Base-by-base conservation (phyloP, 2,888 invertebrate species). In the Caenorhabditis angaria region DNA sequence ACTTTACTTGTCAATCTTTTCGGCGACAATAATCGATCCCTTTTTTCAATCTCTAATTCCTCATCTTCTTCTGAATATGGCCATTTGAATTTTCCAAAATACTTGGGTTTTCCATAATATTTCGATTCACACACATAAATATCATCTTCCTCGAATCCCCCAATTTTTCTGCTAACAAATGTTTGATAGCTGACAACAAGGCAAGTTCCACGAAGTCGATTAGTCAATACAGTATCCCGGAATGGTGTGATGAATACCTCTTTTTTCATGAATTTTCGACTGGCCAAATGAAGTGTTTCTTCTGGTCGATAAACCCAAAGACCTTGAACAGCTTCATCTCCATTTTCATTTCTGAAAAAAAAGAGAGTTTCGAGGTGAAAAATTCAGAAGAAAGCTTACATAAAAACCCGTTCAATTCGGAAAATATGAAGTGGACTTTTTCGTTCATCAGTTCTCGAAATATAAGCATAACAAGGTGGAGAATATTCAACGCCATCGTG, bases 101-200 rank as follows among this genome's bases (percentile, higher is more conserved):
- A 92, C 72, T 94, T 91, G 47, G 92, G 91, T 83, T 92, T 92
- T 0, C 94, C 92, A 81, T 92, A 93, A 89, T 99, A 99, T 5
- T 95, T 91, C 22, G 94, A 95, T 89, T 99, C 97, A 88, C 97
- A 97, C 0, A 97, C 96, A 87, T 93, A 99, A 0, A 97, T 93
- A 89, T 99, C 96, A 0, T 81, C 77, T 47, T 74, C 74, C 0
- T 20, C 20, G 41, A 68, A 69, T 8, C 25, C 92, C 87, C 94
- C 93, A 88, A 96, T 94, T 89, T 95, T 97, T 88, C 97, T 95
- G 88, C 93, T 94, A 32, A 95, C 93, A 87, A 93, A 94, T 91
- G 99, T 92, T 25, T 72, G 53, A 27, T 70, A 47, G 0, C 61
- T 67, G 12, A 79, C 71, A 27, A 99, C 94, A 87, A 92, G 93